A percentile compares a stretch with the other conserved stretches of the same genome.
phyloP scores from a whole-genome alignment of 2,888 invertebrate genomes.

The Cryptocheilus praepositus region DNA sequence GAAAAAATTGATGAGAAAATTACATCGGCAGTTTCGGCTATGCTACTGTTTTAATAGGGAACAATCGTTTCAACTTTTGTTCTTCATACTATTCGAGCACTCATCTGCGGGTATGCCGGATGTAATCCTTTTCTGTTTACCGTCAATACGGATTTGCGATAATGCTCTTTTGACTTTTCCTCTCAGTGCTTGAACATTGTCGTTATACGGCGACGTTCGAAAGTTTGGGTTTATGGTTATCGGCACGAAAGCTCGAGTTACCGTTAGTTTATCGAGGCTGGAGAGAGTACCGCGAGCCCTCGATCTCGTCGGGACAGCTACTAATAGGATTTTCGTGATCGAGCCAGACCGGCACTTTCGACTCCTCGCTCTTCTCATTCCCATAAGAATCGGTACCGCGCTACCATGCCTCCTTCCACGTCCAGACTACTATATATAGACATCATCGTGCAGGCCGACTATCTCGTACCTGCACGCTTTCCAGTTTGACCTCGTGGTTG shows the following conservation, averaged over 20 bases:
- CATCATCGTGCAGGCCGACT: too few relatives aligned
- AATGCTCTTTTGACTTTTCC: neutral
- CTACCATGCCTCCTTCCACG: neutral
- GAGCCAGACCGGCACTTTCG: slow-evolving; percentile 44
- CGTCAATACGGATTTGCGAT: too few relatives aligned
- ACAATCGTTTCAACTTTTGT: too few relatives aligned
- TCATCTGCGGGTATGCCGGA: too few relatives aligned
- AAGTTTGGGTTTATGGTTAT: slow-evolving; percentile 4
- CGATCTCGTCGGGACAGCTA: slow-evolving; percentile 29
- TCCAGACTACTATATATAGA: slow-evolving; percentile 1
- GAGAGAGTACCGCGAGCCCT: slow-evolving; percentile 4
- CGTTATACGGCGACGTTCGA: neutral
- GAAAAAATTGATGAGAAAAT: too few relatives aligned
- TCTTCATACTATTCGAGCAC: too few relatives aligned
- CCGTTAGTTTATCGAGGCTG: slow-evolving; percentile 21
- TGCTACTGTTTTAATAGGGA: too few relatives aligned
- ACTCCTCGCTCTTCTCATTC: slow-evolving; percentile 16
- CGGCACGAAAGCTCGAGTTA: slow-evolving; percentile 29
- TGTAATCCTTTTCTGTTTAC: too few relatives aligned
- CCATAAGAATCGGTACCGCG: too few relatives aligned
- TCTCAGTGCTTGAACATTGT: neutral
- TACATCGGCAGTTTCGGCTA: too few relatives aligned
- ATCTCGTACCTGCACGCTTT: slow-evolving; percentile 39
- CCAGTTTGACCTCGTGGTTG: slow-evolving; percentile 55
- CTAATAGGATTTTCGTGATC: slow-evolving; percentile 49